Percentiles rank a stretch among this genome's conserved stretches.
Conservation (phyloP, 2,113 vertebrate genomes). For the Podarcis raffonei region DNA sequence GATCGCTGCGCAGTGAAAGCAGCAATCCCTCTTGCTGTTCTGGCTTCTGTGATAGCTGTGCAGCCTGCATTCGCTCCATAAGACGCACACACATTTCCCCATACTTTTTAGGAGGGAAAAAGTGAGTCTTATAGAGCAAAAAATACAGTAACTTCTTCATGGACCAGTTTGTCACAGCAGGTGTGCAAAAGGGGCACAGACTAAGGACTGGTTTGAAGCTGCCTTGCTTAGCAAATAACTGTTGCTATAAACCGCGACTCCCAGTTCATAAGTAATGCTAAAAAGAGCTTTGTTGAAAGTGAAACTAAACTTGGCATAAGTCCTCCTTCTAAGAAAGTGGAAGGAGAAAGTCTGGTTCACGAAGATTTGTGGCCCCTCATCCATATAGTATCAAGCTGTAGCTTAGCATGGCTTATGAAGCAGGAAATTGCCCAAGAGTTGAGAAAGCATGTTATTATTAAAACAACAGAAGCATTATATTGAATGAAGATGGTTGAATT, state of each 20-base stretch:
- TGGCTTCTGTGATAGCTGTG: too few relatives aligned
- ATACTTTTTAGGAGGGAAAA: too few relatives aligned
- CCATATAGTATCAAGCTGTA: background rate
- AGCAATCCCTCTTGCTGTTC: too few relatives aligned
- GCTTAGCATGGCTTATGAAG: background rate
- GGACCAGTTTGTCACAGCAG: background rate
- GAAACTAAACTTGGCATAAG: background rate
- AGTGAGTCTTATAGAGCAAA: too few relatives aligned
- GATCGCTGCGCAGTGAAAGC: too few relatives aligned
- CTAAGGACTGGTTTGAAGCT: background rate
- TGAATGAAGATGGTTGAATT: background rate
- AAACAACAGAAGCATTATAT: background rate
- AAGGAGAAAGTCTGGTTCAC: background rate
- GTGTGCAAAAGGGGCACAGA: background rate
- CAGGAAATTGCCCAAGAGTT: background rate
- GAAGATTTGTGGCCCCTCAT: background rate
- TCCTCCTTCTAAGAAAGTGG: background rate
- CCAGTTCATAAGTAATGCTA: background rate
- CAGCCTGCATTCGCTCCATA: too few relatives aligned
- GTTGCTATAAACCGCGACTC: background rate
- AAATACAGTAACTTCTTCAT: background rate
- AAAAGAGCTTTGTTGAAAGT: background rate
- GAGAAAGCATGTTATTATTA: background rate
- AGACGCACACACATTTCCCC: too few relatives aligned
- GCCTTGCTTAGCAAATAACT: background rate